Evolutionary conservation across 2,113 vertebrate genomes (phyloP).

Genomic region (Ctenodactylus gundi): DNA sequence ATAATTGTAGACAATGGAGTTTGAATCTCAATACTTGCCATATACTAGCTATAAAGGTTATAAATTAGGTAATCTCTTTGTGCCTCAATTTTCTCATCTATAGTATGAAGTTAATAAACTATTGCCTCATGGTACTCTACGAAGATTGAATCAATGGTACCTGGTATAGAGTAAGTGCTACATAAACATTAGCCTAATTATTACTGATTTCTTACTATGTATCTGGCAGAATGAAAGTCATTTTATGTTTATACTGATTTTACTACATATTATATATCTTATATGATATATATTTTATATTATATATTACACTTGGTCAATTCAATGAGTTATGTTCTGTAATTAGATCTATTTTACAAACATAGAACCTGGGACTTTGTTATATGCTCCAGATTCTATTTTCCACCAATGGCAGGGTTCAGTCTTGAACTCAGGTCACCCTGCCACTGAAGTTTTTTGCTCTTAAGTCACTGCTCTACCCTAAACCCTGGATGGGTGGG

Average conservation of each 20-base stretch:
- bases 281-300: no score
- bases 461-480: not conserved
- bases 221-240: not conserved
- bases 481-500: not conserved
- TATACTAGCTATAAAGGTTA: not conserved
- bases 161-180: not conserved
- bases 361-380: not conserved
- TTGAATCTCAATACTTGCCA: not conserved
- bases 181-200: constrained; percentile 2
- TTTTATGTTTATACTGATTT: not conserved
- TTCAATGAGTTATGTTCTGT: not conserved
- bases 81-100: not conserved
- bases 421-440: not conserved
- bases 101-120: not conserved
- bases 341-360: not conserved
- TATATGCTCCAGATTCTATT: not conserved
- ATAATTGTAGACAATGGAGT: not conserved
- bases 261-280: no score
- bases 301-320: no score
- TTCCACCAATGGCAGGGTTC: not conserved
- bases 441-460: not conserved
- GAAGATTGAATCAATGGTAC: not conserved
- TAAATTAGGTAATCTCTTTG: not conserved
- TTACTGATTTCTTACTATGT: not conserved
- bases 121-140: not conserved